Evolutionary conservation across 2,113 vertebrate genomes (phyloP).

Genomic region (Tretioscincus oriximinensis): DNA sequence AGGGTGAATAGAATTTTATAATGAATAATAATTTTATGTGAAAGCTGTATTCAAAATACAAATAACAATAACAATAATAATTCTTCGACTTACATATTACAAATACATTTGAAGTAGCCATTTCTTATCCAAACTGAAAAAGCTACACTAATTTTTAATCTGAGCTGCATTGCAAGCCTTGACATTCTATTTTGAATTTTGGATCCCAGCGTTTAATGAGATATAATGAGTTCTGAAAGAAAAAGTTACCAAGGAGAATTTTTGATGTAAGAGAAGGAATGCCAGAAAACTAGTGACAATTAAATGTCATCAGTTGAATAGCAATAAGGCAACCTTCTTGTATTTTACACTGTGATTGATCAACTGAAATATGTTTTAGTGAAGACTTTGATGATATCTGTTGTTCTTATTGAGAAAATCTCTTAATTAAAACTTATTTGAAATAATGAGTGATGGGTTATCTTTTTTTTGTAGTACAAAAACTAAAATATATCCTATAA

Average conservation of each 20-base stretch:
- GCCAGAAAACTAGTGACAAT: constrained; percentile 47
- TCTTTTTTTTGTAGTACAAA: too few relatives aligned
- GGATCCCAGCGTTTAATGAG: constrained; percentile 56
- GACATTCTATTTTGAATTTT: constrained; percentile 40
- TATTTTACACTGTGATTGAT: constrained; percentile 46
- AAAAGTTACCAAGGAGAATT: constrained; percentile 55
- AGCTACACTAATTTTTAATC: constrained; percentile 47
- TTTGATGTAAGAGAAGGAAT: constrained; percentile 51
- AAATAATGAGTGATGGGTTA: constrained; percentile 31
- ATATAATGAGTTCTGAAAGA: constrained; percentile 51
- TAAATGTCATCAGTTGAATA: constrained; percentile 63
- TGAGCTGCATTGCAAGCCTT: constrained; percentile 38
- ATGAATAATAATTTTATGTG: too few relatives aligned
- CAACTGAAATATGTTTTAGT: constrained; percentile 41
- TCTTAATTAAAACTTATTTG: constrained; percentile 53
- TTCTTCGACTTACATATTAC: too few relatives aligned
- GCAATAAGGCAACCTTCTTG: constrained; percentile 45
- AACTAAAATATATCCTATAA: not conserved
- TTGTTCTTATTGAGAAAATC: constrained; percentile 47
- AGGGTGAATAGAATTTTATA: too few relatives aligned
- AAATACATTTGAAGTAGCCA: not conserved
- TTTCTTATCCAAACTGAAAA: constrained; percentile 15
- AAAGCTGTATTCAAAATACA: too few relatives aligned
- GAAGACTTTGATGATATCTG: constrained; percentile 40
- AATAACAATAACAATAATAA: too few relatives aligned